These are phyloP conservation scores for Oxyruncus cristatus DNA, from an alignment of 2,113 vertebrate species.

Conservation along the genomic window DNA sequence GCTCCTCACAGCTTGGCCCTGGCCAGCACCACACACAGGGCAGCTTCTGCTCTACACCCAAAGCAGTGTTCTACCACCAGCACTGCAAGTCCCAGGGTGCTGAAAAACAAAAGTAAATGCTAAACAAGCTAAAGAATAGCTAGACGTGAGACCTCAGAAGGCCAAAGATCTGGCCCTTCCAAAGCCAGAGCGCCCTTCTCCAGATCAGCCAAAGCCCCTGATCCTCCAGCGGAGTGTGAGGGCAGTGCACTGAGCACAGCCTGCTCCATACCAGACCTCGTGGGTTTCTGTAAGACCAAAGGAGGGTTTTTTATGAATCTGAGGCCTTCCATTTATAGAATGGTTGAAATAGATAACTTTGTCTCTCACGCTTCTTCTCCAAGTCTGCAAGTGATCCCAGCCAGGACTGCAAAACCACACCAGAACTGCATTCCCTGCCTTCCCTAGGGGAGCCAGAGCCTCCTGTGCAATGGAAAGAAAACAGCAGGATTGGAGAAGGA, in stretches of 20 bases:
- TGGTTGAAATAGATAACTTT: background rate
- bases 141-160: background rate
- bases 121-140: background rate
- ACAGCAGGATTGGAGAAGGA: slow-evolving; percentile 1
- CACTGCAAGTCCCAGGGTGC: background rate
- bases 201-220: background rate
- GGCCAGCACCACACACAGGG: background rate
- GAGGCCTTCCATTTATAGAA: background rate
- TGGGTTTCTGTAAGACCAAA: background rate
- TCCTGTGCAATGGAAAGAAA: slow-evolving; percentile 31
- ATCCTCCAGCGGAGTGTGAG: background rate
- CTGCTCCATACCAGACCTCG: background rate
- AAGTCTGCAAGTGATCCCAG: background rate
- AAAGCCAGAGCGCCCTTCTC: background rate
- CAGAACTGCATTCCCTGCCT: slow-evolving; percentile 2
- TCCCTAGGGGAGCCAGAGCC: background rate
- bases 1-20: background rate
- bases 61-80: background rate
- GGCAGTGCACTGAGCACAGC: background rate
- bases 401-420: slow-evolving; percentile 13
- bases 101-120: background rate
- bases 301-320: background rate
- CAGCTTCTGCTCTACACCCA: background rate
- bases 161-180: background rate
- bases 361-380: background rate